These are phyloP conservation scores for Theodoxus fluviatilis DNA, from an alignment of 2,888 invertebrate genomes.

Conservation along the genomic window DNA sequence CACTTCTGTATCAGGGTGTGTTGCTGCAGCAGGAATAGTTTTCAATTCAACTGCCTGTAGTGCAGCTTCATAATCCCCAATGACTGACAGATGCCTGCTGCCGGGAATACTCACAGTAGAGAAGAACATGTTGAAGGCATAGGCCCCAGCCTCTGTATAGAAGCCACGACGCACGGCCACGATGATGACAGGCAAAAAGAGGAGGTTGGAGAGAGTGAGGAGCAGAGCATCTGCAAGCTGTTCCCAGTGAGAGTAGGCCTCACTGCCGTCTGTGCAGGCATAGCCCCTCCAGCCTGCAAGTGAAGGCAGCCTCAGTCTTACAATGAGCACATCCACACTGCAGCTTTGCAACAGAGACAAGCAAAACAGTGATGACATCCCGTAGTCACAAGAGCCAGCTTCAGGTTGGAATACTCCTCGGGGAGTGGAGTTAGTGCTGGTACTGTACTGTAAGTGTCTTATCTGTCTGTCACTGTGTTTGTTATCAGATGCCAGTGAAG, in stretches of 20 bases:
- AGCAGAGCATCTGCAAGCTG: constrained; percentile 77
- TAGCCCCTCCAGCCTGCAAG: constrained; percentile 74
- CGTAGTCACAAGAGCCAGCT: too few species aligned
- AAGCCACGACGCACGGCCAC: constrained; percentile 77
- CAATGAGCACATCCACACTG: too few species aligned
- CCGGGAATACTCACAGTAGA: constrained; percentile 39
- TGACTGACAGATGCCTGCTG: background rate
- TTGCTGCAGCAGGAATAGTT: constrained; percentile 1
- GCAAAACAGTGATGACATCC: too few species aligned
- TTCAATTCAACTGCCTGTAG: background rate
- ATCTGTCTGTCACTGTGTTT: too few species aligned
- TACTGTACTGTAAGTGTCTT: too few species aligned
- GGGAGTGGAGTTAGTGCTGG: too few species aligned
- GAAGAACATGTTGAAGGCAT: constrained; percentile 80
- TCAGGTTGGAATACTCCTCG: too few species aligned
- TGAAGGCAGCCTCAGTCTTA: too few species aligned
- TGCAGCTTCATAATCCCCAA: background rate
- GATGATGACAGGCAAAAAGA: constrained; percentile 80
- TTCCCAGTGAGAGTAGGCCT: constrained; percentile 74
- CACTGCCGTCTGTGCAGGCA: constrained; percentile 82
- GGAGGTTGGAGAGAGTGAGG: constrained; percentile 81
- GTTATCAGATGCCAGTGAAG: too few species aligned
- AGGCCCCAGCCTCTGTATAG: constrained; percentile 82
- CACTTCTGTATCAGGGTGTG: too few species aligned
- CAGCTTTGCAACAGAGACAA: too few species aligned